Evolutionary conservation across 1,140 invertebrate genomes (phyloP), one percentile per base, ranked within the genome.

Genomic region (Bombus terrestris): DNA sequence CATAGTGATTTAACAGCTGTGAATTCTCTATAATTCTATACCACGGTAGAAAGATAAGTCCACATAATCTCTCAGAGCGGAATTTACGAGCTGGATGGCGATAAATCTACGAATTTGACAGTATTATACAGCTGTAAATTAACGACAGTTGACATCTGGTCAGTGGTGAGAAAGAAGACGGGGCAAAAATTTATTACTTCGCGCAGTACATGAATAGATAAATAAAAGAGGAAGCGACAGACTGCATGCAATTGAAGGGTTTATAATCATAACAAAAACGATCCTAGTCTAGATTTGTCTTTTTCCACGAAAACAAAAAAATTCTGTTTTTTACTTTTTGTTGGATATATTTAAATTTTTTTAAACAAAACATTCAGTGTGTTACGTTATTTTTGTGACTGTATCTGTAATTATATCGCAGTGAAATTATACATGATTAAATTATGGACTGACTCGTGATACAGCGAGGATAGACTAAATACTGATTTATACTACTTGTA

Each of bases 391-490:
- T 62, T 62, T n/a, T n/a, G 3, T 0, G 3, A 4, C 10, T 62
- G 3, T 12, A 62, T n/a, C 59, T 62, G 3, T 22, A 53, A 53
- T 22, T 53, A 53, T 53, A 22, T 53, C 47, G 47, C 47, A 22
- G 18, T 22, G 18, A 22, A 53, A 53, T 53, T 53, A 22, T 53
- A 8, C 22, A 0, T 47, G 47, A 47, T 47, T 47, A 47, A 47
- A 47, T 47, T 5, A 18, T 18, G 15, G 18, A 18, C 0, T 47
- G 15, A 18, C 6, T 47, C 47, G 47, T 47, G 15, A 47, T 47
- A 47, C 0, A 6, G 3, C 8, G 2, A 28, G 5, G n/a, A n/a
- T 13, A 32, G 0, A n/a, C 0, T n/a, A 32, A n/a, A n/a, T 64
- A 64, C 13, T 64, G 28, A 32, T 15, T 64, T 64, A n/a, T 32